These are phyloP conservation scores for Melanotus villosus DNA, from an alignment of 2,888 invertebrate species.

Conservation along the genomic window DNA sequence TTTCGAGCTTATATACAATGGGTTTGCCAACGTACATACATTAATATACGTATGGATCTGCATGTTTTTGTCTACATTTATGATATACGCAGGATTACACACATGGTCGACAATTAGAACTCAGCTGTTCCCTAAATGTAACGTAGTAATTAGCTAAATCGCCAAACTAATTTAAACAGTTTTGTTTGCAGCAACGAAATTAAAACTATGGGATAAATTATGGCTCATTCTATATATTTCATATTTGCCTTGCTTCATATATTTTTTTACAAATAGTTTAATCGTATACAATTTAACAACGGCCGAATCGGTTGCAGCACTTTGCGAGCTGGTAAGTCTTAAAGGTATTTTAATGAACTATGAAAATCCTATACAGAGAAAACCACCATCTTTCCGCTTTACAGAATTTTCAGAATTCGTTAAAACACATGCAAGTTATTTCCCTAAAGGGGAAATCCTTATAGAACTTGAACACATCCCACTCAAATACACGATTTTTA, in stretches of 20 bases:
- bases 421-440: too few species aligned
- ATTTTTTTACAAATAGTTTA: conserved; percentile 9
- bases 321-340: conserved; percentile 32
- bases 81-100: conserved; percentile 7
- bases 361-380: too few species aligned
- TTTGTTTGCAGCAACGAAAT: background rate
- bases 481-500: too few species aligned
- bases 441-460: too few species aligned
- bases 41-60: conserved; percentile 72
- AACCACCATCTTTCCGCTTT: too few species aligned
- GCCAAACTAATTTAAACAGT: background rate
- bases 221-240: background rate
- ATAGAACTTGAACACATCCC: too few species aligned
- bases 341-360: too few species aligned
- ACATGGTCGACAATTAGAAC: conserved; percentile 21
- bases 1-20: conserved; percentile 72
- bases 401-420: too few species aligned
- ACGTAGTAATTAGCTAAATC: background rate
- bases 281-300: conserved; percentile 3
- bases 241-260: conserved; percentile 24
- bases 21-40: conserved; percentile 74
- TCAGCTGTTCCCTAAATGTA: conserved; percentile 12
- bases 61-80: conserved; percentile 67
- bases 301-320: conserved; percentile 23
- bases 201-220: conserved; percentile 18